Percentiles rank a stretch among this genome's conserved stretches.
Evolutionary conservation across 1,140 invertebrate genomes (phyloP).

Genomic region (Sitophilus oryzae): DNA sequence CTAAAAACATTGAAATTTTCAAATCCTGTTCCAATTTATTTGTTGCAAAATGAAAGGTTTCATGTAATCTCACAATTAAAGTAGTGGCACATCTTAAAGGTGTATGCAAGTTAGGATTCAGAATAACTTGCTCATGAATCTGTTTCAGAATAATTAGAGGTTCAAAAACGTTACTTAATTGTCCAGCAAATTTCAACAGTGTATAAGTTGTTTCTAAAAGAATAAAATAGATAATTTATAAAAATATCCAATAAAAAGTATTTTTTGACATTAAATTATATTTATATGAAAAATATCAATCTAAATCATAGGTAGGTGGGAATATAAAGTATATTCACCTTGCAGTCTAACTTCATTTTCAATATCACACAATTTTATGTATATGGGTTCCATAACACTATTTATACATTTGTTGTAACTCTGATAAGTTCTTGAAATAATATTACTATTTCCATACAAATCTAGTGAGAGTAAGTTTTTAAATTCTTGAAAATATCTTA

Average conservation of each 20-base stretch:
- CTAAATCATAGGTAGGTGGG: background rate
- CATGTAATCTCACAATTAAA: slow-evolving; percentile 46
- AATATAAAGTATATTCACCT: slow-evolving; percentile 26
- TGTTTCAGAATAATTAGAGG: slow-evolving; percentile 44
- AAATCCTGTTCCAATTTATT: slow-evolving; percentile 46
- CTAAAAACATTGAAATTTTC: slow-evolving; percentile 47
- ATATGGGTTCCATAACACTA: slow-evolving; percentile 32
- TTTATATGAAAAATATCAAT: no score
- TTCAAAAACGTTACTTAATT: slow-evolving; percentile 42
- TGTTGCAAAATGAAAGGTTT: slow-evolving; percentile 44
- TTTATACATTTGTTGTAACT: slow-evolving; percentile 25
- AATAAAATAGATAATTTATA: no score
- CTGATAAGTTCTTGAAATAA: slow-evolving; percentile 19
- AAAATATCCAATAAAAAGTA: no score
- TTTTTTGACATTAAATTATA: no score
- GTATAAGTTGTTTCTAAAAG: slow-evolving; percentile 41
- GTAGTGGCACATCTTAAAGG: slow-evolving; percentile 45
- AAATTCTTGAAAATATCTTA: slow-evolving; percentile 36
- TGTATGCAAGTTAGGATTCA: slow-evolving; percentile 38
- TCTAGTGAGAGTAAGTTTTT: slow-evolving; percentile 16
- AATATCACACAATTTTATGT: slow-evolving; percentile 28
- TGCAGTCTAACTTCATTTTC: slow-evolving; percentile 36
- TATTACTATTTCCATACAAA: slow-evolving; percentile 8
- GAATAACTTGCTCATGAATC: slow-evolving; percentile 44
- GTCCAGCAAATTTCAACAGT: slow-evolving; percentile 43